Evolutionary conservation across 2,113 vertebrate species (phyloP).

Genomic region (Ranitomeya variabilis): DNA sequence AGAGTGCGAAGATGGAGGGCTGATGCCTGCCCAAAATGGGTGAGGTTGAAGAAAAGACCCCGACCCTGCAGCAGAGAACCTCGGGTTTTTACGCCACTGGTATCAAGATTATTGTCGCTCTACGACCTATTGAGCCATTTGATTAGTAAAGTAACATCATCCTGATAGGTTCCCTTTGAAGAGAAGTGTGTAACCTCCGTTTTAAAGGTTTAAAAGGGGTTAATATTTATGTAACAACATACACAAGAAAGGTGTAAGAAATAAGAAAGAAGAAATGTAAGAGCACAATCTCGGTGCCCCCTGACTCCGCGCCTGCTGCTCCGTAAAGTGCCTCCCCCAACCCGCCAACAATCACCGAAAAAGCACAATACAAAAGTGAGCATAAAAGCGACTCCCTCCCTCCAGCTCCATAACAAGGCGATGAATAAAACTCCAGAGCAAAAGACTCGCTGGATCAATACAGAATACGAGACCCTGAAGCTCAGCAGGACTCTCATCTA

Average conservation of each 20-base stretch:
- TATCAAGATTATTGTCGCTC: no score
- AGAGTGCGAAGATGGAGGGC: no score
- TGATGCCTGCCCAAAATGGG: no score
- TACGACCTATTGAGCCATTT: no score
- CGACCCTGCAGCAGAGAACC: no score
- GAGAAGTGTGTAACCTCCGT: background rate
- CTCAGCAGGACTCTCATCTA: conserved; percentile 9
- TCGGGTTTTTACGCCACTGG: no score
- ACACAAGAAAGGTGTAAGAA: background rate
- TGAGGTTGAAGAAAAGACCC: no score
- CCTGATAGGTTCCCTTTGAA: no score
- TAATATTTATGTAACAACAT: background rate
- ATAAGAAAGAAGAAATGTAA: background rate
- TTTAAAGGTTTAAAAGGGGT: background rate
- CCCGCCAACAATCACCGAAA: conserved; percentile 3
- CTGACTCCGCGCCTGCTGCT: conserved; percentile 6
- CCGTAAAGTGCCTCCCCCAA: background rate
- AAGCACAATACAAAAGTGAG: conserved; percentile 1
- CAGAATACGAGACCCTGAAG: background rate
- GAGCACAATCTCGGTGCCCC: background rate
- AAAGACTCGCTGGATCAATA: conserved; percentile 22
- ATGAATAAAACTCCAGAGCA: background rate
- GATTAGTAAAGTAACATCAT: no score
- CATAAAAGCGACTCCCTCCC: conserved; percentile 3
- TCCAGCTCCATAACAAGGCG: conserved; percentile 8